Conservation (phyloP, 2,113 vertebrate genomes). For the Daboia siamensis region DNA sequence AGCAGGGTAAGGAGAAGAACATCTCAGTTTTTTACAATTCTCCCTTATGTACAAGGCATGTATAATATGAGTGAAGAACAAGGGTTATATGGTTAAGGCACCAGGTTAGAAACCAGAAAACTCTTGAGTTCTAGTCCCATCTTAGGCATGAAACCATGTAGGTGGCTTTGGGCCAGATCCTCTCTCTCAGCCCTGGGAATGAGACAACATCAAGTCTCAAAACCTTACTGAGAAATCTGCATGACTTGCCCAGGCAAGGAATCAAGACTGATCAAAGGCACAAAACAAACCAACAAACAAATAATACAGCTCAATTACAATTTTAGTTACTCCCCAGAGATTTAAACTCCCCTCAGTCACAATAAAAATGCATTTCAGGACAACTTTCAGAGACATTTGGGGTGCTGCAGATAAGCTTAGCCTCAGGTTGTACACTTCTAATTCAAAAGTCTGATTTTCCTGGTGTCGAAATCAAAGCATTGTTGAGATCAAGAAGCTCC, state of each 20-base stretch:
- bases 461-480: not conserved
- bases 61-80: not conserved
- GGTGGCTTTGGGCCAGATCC: not conserved
- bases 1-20: not conserved
- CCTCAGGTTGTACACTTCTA: not conserved
- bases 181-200: not conserved
- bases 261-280: not conserved
- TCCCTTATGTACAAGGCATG: not conserved
- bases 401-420: not conserved
- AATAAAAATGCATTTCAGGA: not conserved
- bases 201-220: not conserved
- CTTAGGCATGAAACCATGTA: not conserved
- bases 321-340: not conserved
- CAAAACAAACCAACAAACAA: not conserved
- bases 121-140: not conserved
- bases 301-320: not conserved
- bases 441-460: not conserved
- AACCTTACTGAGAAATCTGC: not conserved
- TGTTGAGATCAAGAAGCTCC: not conserved
- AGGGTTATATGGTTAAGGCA: not conserved
- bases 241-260: not conserved
- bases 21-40: not conserved
- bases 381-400: not conserved
- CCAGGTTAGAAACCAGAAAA: not conserved
- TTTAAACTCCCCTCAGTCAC: not conserved